Evolutionary conservation across 2,113 vertebrate species (phyloP).

Genomic region (Ochotona curzoniae): DNA sequence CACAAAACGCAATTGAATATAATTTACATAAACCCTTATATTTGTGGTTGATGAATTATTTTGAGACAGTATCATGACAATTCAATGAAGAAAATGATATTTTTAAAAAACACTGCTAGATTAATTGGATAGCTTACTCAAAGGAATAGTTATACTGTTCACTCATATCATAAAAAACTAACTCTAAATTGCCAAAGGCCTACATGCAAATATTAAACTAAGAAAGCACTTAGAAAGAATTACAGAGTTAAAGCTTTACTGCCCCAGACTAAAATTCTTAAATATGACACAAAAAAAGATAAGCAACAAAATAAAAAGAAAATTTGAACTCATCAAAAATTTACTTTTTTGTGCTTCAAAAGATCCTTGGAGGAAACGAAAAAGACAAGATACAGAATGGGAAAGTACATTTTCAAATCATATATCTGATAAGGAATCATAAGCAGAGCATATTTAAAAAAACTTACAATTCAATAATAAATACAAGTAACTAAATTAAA

Average conservation of each 20-base stretch:
- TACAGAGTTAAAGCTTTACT: not conserved
- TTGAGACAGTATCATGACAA: not conserved
- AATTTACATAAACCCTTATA: not conserved
- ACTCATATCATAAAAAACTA: not conserved
- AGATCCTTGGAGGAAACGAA: not conserved
- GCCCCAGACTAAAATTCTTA: not conserved
- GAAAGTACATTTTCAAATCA: not conserved
- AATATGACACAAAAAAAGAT: not conserved
- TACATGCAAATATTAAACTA: not conserved
- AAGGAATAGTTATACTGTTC: not conserved
- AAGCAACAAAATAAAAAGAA: not conserved
- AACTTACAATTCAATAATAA: not conserved
- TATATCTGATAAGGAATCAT: not conserved
- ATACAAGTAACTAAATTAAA: not conserved
- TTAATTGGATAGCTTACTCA: not conserved
- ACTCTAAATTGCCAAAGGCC: not conserved
- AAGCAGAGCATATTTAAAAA: conserved; percentile 7
- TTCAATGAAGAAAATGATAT: not conserved
- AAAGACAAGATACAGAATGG: not conserved
- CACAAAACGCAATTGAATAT: not conserved
- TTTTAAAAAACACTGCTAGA: not conserved
- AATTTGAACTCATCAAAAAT: not conserved
- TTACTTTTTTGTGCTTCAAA: not conserved
- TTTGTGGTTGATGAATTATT: not conserved
- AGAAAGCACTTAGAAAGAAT: not conserved